Percentiles rank a stretch among this genome's conserved stretches.
Conservation (phyloP, 1,140 invertebrate species). For the Dreissena polymorpha region DNA sequence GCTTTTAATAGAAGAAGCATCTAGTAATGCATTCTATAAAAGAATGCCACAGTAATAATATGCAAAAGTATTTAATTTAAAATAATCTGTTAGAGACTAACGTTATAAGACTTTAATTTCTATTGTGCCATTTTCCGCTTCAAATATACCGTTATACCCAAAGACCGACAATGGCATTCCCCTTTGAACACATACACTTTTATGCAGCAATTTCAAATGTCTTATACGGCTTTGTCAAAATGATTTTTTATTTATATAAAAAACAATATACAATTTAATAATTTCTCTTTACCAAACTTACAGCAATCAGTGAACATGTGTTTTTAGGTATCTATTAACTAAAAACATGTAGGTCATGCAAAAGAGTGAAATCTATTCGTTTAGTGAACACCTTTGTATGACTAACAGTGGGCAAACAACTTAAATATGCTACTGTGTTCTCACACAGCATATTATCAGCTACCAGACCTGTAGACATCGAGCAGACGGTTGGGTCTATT, state of each 20-base stretch:
- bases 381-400: neutral
- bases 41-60: neutral
- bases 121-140: no score
- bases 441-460: neutral
- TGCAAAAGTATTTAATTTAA: neutral
- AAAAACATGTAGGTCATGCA: no score
- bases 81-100: neutral
- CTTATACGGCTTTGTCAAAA: no score
- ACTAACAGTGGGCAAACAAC: neutral
- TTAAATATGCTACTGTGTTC: neutral
- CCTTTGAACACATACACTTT: no score
- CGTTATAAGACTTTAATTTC: neutral
- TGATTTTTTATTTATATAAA: no score
- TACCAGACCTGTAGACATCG: constrained; percentile 13
- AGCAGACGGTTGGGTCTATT: constrained; percentile 48
- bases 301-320: neutral
- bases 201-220: no score
- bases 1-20: neutral
- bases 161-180: no score
- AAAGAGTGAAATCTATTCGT: neutral
- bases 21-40: neutral
- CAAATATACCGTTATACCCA: no score
- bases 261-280: no score
- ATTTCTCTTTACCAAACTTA: neutral
- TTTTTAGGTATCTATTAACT: neutral